Conservation (phyloP, 2,888 invertebrate species). For the Drosophila koepferae region DNA sequence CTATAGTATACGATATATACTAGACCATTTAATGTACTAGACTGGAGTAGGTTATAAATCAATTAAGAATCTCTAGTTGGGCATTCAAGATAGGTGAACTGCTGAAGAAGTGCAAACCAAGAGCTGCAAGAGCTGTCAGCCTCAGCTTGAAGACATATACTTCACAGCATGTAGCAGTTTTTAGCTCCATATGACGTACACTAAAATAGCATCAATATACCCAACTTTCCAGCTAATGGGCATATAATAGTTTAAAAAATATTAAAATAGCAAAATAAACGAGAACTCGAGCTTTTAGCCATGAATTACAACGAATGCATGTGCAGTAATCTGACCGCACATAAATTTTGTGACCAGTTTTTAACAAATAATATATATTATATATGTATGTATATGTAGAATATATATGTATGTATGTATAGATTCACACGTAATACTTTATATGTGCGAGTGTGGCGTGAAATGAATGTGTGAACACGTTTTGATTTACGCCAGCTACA, state of each 20-base stretch:
- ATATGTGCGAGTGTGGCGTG: constrained; percentile 23
- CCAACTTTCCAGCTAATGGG: not conserved
- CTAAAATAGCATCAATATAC: not conserved
- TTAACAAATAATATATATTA: constrained; percentile 30
- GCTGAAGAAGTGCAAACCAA: not conserved
- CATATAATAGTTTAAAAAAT: not conserved
- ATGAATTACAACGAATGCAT: constrained; percentile 71
- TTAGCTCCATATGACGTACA: no score
- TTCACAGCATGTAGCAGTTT: not conserved
- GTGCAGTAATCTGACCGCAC: constrained; percentile 80
- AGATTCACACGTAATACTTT: constrained; percentile 58
- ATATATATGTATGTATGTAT: constrained; percentile 16
- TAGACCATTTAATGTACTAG: not conserved
- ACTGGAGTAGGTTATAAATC: not conserved
- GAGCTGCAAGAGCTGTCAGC: not conserved
- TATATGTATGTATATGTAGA: not conserved
- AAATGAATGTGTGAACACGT: constrained; percentile 74
- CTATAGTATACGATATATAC: no score
- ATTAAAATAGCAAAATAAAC: not conserved
- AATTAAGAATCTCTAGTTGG: not conserved
- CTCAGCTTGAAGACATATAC: not conserved
- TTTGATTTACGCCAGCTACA: constrained; percentile 73
- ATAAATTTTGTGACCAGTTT: constrained; percentile 71
- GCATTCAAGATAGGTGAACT: not conserved
- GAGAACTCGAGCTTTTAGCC: constrained; percentile 36